phyloP scores from a whole-genome alignment of 2,888 invertebrate genomes.

The Drymonia ruficornis region DNA sequence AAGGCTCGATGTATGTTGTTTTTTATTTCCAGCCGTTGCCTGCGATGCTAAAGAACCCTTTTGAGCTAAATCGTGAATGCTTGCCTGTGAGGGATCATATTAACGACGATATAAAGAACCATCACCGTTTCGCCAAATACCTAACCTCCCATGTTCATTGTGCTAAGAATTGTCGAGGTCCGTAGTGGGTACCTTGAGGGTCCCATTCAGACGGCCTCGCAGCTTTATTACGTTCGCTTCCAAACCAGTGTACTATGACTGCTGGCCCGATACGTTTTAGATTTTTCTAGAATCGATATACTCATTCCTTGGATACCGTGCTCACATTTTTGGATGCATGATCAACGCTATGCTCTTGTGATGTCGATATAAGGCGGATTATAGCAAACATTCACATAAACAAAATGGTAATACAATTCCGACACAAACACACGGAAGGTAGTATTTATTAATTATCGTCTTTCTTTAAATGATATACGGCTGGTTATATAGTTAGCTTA shows the following conservation, averaged over 20 bases:
- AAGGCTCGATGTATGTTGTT: constrained; percentile 85
- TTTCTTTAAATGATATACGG: constrained; percentile 53
- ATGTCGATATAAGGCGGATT: constrained; percentile 62
- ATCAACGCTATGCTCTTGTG: constrained; percentile 69
- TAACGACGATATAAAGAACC: constrained; percentile 81
- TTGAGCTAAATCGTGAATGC: constrained; percentile 85
- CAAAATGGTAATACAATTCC: constrained; percentile 78
- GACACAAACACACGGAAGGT: constrained; percentile 77
- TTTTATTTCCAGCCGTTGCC: constrained; percentile 85
- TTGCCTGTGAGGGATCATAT: constrained; percentile 85
- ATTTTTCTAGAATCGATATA: constrained; percentile 54
- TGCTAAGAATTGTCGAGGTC: constrained; percentile 73
- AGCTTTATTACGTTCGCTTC: constrained; percentile 78
- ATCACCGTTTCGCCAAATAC: constrained; percentile 80
- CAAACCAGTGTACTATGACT: constrained; percentile 76
- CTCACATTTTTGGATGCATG: constrained; percentile 77
- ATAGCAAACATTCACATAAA: constrained; percentile 74
- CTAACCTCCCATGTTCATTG: constrained; percentile 79
- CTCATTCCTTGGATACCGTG: constrained; percentile 78
- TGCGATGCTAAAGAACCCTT: constrained; percentile 84
- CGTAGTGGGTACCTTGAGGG: constrained; percentile 40
- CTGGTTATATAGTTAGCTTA: constrained; percentile 56
- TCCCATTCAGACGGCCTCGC: constrained; percentile 52
- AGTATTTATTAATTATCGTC: constrained; percentile 78
- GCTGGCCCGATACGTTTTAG: constrained; percentile 58